Percentiles rank a stretch among this genome's conserved stretches.
Evolutionary conservation across 2,113 vertebrate genomes (phyloP).

Genomic region (cattle (Bos taurus)): ARS-UCD2.0 NC_037344.1:58005501-58006000

Average conservation of each 20-base stretch:
- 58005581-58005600: background rate
- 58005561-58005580: background rate
- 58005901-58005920: background rate
- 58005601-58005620: background rate
- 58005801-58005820: accelerated
- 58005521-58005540: accelerated
- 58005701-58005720: background rate
- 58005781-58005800: background rate
- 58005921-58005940: background rate
- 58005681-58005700: background rate
- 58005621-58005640: accelerated
- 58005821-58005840: background rate
- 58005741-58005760: background rate
- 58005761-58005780: background rate
- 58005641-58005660: background rate
- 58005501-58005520: accelerated
- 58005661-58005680: accelerated
- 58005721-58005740: background rate
- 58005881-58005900: background rate
- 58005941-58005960: background rate
- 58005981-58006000: background rate
- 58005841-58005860: background rate
- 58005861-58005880: accelerated
- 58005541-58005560: background rate
- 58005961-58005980: background rate